Conservation (phyloP, 2,888 invertebrate species). For the Stenurella melanura region DNA sequence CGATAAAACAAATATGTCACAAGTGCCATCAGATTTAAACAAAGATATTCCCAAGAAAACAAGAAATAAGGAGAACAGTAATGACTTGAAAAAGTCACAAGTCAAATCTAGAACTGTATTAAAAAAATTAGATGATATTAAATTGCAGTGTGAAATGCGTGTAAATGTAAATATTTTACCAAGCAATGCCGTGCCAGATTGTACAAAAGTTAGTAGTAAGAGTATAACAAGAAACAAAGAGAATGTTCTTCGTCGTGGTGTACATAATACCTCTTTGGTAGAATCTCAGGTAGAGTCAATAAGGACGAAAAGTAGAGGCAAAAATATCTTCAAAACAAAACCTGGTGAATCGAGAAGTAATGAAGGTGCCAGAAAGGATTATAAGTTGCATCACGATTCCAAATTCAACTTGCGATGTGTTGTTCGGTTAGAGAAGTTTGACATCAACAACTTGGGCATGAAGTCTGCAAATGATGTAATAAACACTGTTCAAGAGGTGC, state of each 20-base stretch:
- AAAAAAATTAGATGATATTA: background rate
- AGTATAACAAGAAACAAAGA: background rate
- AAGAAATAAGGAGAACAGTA: background rate
- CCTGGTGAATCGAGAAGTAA: too few relatives aligned
- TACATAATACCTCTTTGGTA: too few relatives aligned
- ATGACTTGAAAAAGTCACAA: background rate
- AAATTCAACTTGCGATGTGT: conserved; percentile 1
- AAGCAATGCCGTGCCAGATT: background rate
- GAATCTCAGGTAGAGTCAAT: too few relatives aligned
- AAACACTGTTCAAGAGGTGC: background rate
- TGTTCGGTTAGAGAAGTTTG: background rate
- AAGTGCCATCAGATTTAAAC: background rate
- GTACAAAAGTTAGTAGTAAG: background rate
- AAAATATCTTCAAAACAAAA: too few relatives aligned
- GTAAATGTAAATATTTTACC: background rate
- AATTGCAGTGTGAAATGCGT: background rate
- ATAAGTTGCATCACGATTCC: background rate
- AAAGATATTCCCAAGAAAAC: background rate
- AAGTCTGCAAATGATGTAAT: background rate
- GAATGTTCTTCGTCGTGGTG: too few relatives aligned
- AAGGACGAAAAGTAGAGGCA: too few relatives aligned
- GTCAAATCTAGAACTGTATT: background rate
- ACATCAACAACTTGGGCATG: background rate
- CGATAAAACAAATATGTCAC: conserved; percentile 13
- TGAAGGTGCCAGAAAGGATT: background rate